Base-by-base conservation (phyloP, 1,140 invertebrate genomes). In the Octopus bimaculoides region DNA sequence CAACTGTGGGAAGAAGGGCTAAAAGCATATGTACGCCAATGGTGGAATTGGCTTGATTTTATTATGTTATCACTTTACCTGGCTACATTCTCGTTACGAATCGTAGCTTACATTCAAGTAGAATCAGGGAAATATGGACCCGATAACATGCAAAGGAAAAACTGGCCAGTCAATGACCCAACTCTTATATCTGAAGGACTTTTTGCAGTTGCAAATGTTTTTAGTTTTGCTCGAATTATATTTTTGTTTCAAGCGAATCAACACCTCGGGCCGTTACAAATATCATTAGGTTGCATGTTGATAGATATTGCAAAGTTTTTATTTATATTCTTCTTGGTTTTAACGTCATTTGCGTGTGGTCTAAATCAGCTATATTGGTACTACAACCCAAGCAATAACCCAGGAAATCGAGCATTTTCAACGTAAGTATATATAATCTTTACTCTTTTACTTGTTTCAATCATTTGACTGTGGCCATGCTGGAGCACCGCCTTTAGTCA, bases 31-130 rank as follows among this genome's bases (percentile, higher is more conserved):
- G 91, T 97, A 54, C 93, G 93, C 75, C 97, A 99, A 90, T 92
- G 98, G 80, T 99, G 97, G 97, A 99, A 99, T 88, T 96, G 98
- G 83, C 94, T 98, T 5, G 97, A 99, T 89, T 98, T 98, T 86
- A 94, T 98, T 83, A 97, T 92, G 91, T 87, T 91, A 14, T 91
- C 89, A 17, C 87, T 92, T 9, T 92, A 92, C 83, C 85, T 92
- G 20, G 89, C 90, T 79, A 91, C 91, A 17, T 89, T 92, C 79
- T 89, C 90, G 6, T 84, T 91, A 4, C 82, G 91, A 41, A 83
- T 88, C 14, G 87, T 88, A 4, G 88, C 87, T 4, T 90, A 86
- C 77, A 78, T 88, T 20, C 87, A 87, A 52, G 86, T 88, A 12
- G 84, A 88, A 78, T 87, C 86, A 2, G 88, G 86, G 0, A 81